Evolutionary conservation across 2,113 vertebrate genomes (phyloP).

Genomic region (Cochlearius cochlearius): DNA sequence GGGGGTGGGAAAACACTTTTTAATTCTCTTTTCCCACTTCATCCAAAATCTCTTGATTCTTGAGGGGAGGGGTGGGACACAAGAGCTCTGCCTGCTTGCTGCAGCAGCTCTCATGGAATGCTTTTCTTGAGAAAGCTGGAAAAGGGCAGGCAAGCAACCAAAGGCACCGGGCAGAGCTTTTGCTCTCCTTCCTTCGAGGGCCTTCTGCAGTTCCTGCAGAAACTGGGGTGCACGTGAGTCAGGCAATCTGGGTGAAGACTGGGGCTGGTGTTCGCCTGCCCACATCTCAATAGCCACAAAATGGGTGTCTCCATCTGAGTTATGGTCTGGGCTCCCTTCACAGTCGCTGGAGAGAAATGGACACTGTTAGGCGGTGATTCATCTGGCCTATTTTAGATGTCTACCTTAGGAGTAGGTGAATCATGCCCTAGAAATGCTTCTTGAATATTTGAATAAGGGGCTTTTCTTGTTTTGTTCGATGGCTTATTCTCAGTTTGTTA

Average conservation of each 20-base stretch:
- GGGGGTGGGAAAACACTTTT: background rate
- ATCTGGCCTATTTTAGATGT: background rate
- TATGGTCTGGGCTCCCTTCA: background rate
- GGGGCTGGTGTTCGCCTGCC: background rate
- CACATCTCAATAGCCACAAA: background rate
- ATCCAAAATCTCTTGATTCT: background rate
- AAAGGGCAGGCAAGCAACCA: background rate
- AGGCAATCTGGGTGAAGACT: background rate
- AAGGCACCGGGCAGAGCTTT: background rate
- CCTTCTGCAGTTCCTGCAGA: background rate
- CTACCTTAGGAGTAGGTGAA: background rate
- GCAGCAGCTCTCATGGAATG: background rate
- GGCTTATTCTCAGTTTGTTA: background rate
- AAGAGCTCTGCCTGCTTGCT: background rate
- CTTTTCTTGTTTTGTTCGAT: background rate
- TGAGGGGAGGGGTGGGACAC: background rate
- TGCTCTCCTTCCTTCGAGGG: background rate
- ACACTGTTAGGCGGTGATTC: background rate
- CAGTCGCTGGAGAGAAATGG: background rate
- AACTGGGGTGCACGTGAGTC: background rate
- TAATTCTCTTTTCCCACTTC: background rate
- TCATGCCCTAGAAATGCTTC: background rate
- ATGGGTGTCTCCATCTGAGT: background rate
- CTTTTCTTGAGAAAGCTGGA: background rate
- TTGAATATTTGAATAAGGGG: background rate